phyloP scores from a whole-genome alignment of 2,888 invertebrate species.

The Dynastes maya region DNA sequence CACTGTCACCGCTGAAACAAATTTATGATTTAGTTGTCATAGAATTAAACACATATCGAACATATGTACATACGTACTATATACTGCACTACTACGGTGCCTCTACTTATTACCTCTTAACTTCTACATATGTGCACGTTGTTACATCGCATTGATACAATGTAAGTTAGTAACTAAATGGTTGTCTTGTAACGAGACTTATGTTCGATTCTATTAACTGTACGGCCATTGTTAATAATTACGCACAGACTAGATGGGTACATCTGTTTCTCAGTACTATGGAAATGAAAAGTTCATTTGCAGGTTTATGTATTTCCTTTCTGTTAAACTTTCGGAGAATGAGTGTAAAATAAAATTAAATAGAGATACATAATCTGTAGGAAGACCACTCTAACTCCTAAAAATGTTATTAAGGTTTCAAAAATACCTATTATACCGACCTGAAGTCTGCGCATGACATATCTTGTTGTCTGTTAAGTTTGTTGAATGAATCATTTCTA shows the following conservation, averaged over 20 bases:
- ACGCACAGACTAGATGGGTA: background rate
- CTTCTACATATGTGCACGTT: background rate
- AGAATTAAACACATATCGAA: conserved; percentile 14
- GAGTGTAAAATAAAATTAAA: no score
- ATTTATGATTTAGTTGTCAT: conserved; percentile 54
- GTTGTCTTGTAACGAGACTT: conserved; percentile 29
- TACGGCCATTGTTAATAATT: conserved; percentile 17
- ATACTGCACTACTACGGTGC: no score
- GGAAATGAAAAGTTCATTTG: no score
- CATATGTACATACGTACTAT: background rate
- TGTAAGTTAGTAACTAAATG: conserved; percentile 16
- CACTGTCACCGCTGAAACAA: conserved; percentile 84
- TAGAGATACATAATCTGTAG: no score
- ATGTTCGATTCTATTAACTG: background rate
- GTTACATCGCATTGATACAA: background rate
- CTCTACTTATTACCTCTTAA: background rate
- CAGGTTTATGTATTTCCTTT: no score
- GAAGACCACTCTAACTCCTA: no score
- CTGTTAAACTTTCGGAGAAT: no score
- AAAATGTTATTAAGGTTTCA: no score
- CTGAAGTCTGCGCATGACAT: no score
- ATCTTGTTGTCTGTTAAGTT: no score
- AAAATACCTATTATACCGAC: no score
- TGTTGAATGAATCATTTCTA: no score
- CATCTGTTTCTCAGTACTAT: background rate